Evolutionary conservation across 1,140 invertebrate genomes (phyloP).

Genomic region (Lycorma delicatula): DNA sequence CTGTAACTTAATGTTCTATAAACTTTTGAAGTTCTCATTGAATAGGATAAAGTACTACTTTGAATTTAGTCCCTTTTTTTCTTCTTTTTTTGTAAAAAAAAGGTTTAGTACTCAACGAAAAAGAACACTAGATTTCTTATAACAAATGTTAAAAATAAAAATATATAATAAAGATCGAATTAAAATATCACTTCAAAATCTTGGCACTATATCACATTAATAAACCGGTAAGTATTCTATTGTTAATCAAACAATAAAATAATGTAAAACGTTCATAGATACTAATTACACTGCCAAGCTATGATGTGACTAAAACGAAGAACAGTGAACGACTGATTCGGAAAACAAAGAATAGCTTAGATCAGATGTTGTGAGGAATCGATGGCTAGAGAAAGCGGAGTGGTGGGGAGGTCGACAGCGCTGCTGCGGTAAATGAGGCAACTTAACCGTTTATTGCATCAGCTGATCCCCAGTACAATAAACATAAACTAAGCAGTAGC

Average conservation of each 20-base stretch:
- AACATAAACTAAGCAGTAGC: no score
- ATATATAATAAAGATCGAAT: not conserved
- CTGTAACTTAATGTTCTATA: not conserved
- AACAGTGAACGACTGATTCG: not conserved
- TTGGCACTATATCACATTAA: not conserved
- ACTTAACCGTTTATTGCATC: slow-evolving; percentile 19
- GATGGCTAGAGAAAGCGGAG: slow-evolving; percentile 6
- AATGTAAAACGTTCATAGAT: not conserved
- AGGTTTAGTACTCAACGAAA: no score
- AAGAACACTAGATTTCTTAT: not conserved
- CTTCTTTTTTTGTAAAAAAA: no score
- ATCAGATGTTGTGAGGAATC: slow-evolving; percentile 5
- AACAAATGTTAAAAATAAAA: not conserved
- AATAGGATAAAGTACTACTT: not conserved
- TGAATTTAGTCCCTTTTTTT: no score
- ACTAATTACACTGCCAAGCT: not conserved
- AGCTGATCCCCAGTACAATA: no score
- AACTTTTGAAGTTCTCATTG: not conserved
- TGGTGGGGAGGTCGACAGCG: slow-evolving; percentile 9
- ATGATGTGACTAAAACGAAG: not conserved
- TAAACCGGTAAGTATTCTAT: not conserved
- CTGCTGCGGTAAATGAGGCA: slow-evolving; percentile 15
- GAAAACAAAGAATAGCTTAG: not conserved
- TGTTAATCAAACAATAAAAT: not conserved
- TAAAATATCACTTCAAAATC: not conserved